Conservation (phyloP, 37 sponge, comb jelly and placozoan genomes). For the Amphimedon queenslandica region DNA sequence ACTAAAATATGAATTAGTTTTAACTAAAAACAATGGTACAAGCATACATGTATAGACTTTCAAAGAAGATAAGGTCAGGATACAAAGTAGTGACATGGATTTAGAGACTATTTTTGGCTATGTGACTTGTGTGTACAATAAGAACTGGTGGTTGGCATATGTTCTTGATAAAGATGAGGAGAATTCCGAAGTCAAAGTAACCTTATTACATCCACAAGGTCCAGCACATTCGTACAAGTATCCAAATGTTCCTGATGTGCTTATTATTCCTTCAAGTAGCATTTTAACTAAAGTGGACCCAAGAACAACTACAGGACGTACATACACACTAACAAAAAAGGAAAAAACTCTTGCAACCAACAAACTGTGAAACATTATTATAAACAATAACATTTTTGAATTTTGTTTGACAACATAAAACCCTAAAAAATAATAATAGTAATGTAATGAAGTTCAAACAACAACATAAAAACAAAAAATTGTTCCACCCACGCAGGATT, state of each 20-base stretch:
- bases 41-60: no score
- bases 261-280: no score
- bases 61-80: conserved; percentile 14
- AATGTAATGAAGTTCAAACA: no score
- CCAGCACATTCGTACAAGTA: conserved; percentile 33
- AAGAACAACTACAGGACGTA: conserved; percentile 17
- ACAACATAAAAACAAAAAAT: neutral
- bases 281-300: conserved; percentile 16
- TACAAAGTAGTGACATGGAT: neutral
- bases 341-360: neutral
- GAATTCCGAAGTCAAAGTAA: conserved; percentile 16
- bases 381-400: no score
- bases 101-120: conserved; percentile 16
- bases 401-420: no score
- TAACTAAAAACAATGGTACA: no score
- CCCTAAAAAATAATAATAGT: no score
- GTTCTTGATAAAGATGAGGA: conserved; percentile 8
- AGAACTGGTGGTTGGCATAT: conserved; percentile 33
- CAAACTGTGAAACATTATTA: no score
- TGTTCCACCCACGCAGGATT: neutral
- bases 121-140: conserved; percentile 16
- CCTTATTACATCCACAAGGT: conserved; percentile 19
- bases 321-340: neutral
- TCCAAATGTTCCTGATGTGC: conserved; percentile 16
- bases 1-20: no score